These are phyloP conservation scores for Stichopus horrens DNA, from an alignment of 53 echinoderm and acorn worm genomes.

Conservation along the genomic window DNA sequence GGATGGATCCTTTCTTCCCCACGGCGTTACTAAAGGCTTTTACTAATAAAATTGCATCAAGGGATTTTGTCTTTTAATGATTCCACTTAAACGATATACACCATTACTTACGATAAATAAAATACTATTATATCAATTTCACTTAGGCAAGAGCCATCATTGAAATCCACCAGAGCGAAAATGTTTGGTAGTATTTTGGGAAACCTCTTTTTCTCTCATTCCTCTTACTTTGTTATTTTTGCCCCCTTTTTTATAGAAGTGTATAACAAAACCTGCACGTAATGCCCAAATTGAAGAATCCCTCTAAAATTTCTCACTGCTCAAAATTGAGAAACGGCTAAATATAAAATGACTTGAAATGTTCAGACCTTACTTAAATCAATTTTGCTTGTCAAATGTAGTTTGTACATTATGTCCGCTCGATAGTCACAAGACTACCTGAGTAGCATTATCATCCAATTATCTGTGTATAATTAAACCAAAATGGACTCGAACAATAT, in stretches of 20 bases:
- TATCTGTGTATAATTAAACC: slow-evolving; percentile 37
- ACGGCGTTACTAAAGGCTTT: no score
- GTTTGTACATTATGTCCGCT: not conserved
- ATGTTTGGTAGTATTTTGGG: not conserved
- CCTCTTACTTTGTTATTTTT: not conserved
- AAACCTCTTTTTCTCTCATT: not conserved
- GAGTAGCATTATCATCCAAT: slow-evolving; percentile 3
- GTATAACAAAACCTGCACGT: not conserved
- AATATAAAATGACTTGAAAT: slow-evolving; percentile 39
- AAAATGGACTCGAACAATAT: slow-evolving; percentile 3
- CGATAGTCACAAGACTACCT: slow-evolving; percentile 25
- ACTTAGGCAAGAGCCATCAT: not conserved
- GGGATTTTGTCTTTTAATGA: not conserved
- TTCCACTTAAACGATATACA: not conserved
- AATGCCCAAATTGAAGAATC: not conserved
- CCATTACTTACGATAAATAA: not conserved
- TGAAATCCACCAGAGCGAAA: not conserved
- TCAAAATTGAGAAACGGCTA: slow-evolving; percentile 23
- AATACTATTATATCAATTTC: slow-evolving; percentile 2
- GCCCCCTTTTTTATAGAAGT: not conserved
- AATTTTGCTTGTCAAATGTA: slow-evolving; percentile 42
- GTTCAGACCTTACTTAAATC: slow-evolving; percentile 38
- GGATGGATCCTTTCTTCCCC: no score
- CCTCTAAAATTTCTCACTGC: slow-evolving; percentile 5
- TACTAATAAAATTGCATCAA: not conserved